Conservation (phyloP, 2,797 vertebrate genomes). For the Botia almorhae region DNA sequence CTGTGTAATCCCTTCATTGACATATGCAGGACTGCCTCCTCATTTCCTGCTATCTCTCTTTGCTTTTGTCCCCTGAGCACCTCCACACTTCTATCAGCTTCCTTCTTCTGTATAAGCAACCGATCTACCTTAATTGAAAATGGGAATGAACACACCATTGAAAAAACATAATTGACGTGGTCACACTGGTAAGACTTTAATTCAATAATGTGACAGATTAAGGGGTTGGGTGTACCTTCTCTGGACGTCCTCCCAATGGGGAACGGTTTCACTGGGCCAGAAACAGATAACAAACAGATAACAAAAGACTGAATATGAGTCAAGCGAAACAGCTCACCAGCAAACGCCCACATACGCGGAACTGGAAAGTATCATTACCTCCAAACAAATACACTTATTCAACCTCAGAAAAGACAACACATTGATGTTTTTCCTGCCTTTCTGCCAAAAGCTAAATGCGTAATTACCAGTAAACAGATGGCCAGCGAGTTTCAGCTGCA, state of each 20-base stretch:
- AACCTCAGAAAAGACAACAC: conserved; percentile 23
- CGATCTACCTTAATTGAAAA: conserved; percentile 71
- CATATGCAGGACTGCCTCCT: conserved; percentile 15
- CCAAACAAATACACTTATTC: conserved; percentile 31
- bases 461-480: conserved; percentile 46
- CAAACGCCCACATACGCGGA: background rate
- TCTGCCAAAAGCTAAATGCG: conserved; percentile 45
- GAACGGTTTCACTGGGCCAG: conserved; percentile 71
- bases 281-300: conserved; percentile 55
- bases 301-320: conserved; percentile 54
- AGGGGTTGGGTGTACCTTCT: conserved; percentile 72
- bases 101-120: conserved; percentile 53
- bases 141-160: conserved; percentile 64
- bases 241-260: conserved; percentile 67
- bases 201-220: conserved; percentile 81
- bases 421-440: conserved; percentile 8
- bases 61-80: conserved; percentile 46
- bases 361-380: conserved; percentile 41
- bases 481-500: conserved; percentile 18
- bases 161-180: conserved; percentile 73
- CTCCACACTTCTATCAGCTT: conserved; percentile 45
- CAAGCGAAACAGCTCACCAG: conserved; percentile 56
- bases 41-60: background rate
- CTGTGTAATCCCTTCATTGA: conserved; percentile 56
- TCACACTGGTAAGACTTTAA: conserved; percentile 72